Percentiles rank a stretch among this genome's conserved stretches.
These are phyloP conservation scores for Drosophila atripex DNA, from an alignment of 2,888 invertebrate genomes.

Conservation along the genomic window DNA sequence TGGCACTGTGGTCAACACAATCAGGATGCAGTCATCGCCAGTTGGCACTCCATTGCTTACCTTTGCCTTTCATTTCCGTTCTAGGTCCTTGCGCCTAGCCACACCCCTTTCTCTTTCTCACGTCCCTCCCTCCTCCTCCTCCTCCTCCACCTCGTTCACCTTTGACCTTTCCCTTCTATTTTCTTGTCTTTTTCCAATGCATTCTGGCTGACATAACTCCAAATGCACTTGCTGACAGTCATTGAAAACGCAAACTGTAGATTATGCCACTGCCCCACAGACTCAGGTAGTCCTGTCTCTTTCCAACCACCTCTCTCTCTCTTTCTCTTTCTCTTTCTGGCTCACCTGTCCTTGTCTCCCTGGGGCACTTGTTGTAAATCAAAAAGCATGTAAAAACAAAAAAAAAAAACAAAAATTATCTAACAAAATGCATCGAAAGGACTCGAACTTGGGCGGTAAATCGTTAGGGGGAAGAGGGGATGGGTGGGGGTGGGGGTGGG, in stretches of 20 bases:
- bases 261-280: slow-evolving; percentile 39
- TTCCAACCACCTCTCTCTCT: neutral
- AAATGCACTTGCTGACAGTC: slow-evolving; percentile 44
- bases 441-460: slow-evolving; percentile 21
- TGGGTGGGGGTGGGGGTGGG: too few relatives aligned
- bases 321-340: neutral
- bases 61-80: neutral
- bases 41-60: slow-evolving; percentile 42
- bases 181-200: neutral
- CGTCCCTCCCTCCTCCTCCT: neutral
- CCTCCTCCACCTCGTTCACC: neutral
- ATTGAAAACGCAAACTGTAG: slow-evolving; percentile 49
- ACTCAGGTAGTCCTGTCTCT: neutral
- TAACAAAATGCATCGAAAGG: slow-evolving; percentile 36
- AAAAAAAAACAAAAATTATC: slow-evolving; percentile 33
- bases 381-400: slow-evolving; percentile 30
- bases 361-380: slow-evolving; percentile 36
- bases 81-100: neutral
- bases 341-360: neutral
- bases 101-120: neutral
- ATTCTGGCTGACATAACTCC: slow-evolving; percentile 35
- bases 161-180: too few relatives aligned
- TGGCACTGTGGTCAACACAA: slow-evolving; percentile 49
- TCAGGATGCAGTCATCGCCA: slow-evolving; percentile 46
- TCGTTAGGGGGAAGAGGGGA: slow-evolving; percentile 14